Evolutionary conservation across 1,140 invertebrate genomes (phyloP).

Genomic region (Drosophila pruinosa): DNA sequence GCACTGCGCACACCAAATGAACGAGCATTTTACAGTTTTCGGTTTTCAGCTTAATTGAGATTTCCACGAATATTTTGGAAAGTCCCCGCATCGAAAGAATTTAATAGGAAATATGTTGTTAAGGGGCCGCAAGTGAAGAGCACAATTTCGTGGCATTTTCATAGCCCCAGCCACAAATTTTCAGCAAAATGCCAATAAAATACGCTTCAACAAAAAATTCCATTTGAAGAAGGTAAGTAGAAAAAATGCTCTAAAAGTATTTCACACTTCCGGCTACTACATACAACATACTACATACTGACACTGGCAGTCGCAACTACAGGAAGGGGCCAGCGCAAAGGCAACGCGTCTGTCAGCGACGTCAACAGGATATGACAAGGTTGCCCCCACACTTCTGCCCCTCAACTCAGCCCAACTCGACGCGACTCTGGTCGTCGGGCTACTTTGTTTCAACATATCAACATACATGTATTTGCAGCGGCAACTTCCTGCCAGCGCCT

Average conservation of each 20-base stretch:
- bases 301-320: not conserved
- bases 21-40: not conserved
- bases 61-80: constrained; percentile 37
- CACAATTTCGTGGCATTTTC: constrained; percentile 51
- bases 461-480: constrained; percentile 3
- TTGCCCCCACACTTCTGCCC: constrained; percentile 19
- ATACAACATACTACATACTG: not conserved
- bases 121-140: constrained; percentile 9
- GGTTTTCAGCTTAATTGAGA: constrained; percentile 61
- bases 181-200: constrained; percentile 73
- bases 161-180: constrained; percentile 66
- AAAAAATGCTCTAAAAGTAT: constrained; percentile 57
- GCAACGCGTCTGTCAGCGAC: constrained; percentile 42
- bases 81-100: not conserved
- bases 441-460: constrained; percentile 43
- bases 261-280: constrained; percentile 65
- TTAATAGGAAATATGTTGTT: constrained; percentile 33
- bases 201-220: constrained; percentile 70
- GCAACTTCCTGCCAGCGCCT: constrained; percentile 62
- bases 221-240: constrained; percentile 47
- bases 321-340: not conserved
- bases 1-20: constrained; percentile 24
- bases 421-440: not conserved
- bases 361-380: constrained; percentile 77
- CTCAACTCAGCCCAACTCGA: too few species aligned